Evolutionary conservation across 2,888 invertebrate genomes (phyloP).

Genomic region (Dermolepida albohirtum): DNA sequence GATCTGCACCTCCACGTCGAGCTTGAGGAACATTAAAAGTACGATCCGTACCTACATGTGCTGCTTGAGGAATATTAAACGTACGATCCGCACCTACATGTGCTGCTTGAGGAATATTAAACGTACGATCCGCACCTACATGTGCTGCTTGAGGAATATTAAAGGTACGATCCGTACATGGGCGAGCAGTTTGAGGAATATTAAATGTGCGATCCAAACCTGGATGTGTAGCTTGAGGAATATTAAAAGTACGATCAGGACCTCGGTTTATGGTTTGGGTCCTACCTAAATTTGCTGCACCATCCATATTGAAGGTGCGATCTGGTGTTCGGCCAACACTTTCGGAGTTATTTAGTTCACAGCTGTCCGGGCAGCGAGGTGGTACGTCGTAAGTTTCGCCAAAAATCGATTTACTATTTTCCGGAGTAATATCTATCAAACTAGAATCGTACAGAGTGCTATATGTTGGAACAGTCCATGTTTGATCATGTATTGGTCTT

Average conservation of each 20-base stretch:
- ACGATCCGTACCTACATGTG: background rate
- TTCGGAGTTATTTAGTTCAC: no score
- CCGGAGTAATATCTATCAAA: background rate
- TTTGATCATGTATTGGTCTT: background rate
- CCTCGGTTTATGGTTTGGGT: background rate
- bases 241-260: conserved; percentile 4
- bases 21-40: conserved; percentile 5
- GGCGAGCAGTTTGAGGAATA: background rate
- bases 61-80: background rate
- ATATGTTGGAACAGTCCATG: background rate
- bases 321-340: background rate
- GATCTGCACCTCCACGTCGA: background rate
- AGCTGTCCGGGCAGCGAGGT: background rate
- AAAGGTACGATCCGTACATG: background rate
- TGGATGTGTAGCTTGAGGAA: background rate
- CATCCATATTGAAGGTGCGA: background rate
- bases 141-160: background rate
- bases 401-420: background rate
- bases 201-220: background rate
- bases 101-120: background rate
- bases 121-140: no score
- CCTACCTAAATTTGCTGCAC: no score
- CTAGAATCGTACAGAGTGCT: conserved; percentile 5
- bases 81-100: no score
- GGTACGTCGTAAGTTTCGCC: background rate